Conservation (phyloP, 1,140 invertebrate species). For the Dreissena rostriformis region DNA sequence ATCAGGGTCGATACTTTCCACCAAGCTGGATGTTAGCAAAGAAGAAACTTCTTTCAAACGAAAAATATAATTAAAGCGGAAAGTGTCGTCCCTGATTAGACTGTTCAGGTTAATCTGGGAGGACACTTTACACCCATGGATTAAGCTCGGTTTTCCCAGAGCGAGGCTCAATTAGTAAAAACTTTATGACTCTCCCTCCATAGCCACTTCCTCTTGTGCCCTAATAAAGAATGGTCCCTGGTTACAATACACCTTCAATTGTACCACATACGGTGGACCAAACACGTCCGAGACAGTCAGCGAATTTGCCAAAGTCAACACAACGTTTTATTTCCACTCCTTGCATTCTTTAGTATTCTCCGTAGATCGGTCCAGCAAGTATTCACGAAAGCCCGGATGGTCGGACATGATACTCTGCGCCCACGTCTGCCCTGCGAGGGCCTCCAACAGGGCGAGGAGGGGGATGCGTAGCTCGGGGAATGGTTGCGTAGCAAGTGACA, state of each 20-base stretch:
- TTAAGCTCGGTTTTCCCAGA: too few species aligned
- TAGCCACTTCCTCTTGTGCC: constrained; percentile 86
- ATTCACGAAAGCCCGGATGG: constrained; percentile 88
- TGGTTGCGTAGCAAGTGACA: constrained; percentile 84
- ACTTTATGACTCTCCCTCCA: constrained; percentile 62
- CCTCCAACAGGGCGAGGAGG: constrained; percentile 82
- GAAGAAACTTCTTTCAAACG: too few species aligned
- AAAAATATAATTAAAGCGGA: too few species aligned
- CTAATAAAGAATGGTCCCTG: constrained; percentile 89
- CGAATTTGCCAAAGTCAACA: constrained; percentile 85
- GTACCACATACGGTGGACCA: constrained; percentile 83
- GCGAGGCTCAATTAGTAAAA: background rate
- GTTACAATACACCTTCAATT: constrained; percentile 86
- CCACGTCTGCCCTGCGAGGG: constrained; percentile 84
- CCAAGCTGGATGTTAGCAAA: too few species aligned
- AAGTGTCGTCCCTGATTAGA: too few species aligned
- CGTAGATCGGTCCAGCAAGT: constrained; percentile 87
- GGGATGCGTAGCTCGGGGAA: constrained; percentile 85
- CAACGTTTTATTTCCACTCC: constrained; percentile 88
- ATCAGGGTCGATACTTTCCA: too few species aligned
- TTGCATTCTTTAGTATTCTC: constrained; percentile 87
- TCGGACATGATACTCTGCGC: constrained; percentile 85
- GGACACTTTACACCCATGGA: too few species aligned
- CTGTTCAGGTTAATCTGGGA: too few species aligned
- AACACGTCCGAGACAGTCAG: constrained; percentile 85